A percentile compares a stretch with the other conserved stretches of the same genome.
Evolutionary conservation across 2,113 vertebrate genomes (phyloP).

Genomic region (Ceyx melanurus): DNA sequence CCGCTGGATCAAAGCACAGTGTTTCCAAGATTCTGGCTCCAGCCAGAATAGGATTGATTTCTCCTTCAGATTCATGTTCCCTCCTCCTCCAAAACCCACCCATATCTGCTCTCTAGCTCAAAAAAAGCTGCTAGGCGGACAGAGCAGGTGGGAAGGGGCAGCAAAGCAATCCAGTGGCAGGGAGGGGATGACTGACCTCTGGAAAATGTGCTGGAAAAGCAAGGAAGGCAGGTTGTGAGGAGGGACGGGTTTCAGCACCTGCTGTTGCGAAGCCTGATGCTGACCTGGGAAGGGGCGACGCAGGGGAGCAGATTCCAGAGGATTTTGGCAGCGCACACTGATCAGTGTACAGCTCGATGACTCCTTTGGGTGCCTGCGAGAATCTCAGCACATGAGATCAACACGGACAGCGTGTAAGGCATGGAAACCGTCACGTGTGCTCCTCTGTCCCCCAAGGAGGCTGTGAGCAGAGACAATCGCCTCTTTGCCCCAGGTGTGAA

Average conservation of each 20-base stretch:
- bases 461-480: not conserved
- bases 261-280: constrained; percentile 36
- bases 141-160: constrained; percentile 51
- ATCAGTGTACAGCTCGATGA: constrained; percentile 2
- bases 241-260: constrained; percentile 68
- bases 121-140: not conserved
- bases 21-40: constrained; percentile 47
- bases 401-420: not conserved
- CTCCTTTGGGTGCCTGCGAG: constrained; percentile 60
- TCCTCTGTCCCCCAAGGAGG: accelerated
- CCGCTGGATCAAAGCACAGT: not conserved
- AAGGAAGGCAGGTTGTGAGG: constrained; percentile 3
- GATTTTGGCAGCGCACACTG: constrained; percentile 33
- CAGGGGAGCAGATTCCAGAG: constrained; percentile 62
- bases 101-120: not conserved
- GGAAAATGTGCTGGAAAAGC: constrained; percentile 70
- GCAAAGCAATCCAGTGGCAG: constrained; percentile 17
- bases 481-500: accelerated
- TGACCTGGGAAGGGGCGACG: constrained; percentile 61
- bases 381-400: constrained; percentile 54
- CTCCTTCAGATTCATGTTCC: not conserved
- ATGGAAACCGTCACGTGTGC: not conserved
- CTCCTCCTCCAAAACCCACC: not conserved
- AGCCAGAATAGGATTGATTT: not conserved
- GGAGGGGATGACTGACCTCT: constrained; percentile 49